These are phyloP conservation scores for Eremophila alpestris DNA, from an alignment of 2,797 vertebrate species.

Conservation along the genomic window DNA sequence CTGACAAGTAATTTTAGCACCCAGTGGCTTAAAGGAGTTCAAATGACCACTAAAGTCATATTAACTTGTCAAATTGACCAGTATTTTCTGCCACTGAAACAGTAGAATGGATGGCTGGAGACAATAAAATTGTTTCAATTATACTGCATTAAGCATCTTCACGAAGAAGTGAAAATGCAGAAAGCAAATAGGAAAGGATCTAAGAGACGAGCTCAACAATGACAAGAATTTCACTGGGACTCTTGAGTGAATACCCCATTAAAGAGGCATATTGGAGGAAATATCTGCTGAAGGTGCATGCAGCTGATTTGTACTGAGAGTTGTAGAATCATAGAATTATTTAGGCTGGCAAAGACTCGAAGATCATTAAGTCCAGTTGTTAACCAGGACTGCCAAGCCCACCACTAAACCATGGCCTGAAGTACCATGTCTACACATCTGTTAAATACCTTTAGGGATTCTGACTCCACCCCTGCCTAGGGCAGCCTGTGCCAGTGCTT, in stretches of 20 bases:
- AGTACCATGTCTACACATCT: background rate
- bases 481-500: background rate
- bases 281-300: background rate
- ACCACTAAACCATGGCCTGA: background rate
- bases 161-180: conserved; percentile 65
- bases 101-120: conserved; percentile 77
- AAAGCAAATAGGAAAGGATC: conserved; percentile 66
- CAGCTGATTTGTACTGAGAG: background rate
- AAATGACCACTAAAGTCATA: conserved; percentile 81
- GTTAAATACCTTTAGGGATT: background rate
- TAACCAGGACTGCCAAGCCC: background rate
- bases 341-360: background rate
- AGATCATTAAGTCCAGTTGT: background rate
- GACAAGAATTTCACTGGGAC: conserved; percentile 37
- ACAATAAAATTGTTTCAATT: conserved; percentile 88
- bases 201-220: conserved; percentile 12
- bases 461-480: no score
- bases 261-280: background rate
- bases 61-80: conserved; percentile 86
- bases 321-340: background rate
- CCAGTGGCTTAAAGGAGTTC: conserved; percentile 80
- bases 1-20: conserved; percentile 78
- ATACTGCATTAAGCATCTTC: conserved; percentile 78
- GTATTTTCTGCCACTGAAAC: conserved; percentile 79
- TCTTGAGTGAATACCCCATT: background rate